Conservation (phyloP, 2,888 invertebrate species). For the Abrostola triplasia region DNA sequence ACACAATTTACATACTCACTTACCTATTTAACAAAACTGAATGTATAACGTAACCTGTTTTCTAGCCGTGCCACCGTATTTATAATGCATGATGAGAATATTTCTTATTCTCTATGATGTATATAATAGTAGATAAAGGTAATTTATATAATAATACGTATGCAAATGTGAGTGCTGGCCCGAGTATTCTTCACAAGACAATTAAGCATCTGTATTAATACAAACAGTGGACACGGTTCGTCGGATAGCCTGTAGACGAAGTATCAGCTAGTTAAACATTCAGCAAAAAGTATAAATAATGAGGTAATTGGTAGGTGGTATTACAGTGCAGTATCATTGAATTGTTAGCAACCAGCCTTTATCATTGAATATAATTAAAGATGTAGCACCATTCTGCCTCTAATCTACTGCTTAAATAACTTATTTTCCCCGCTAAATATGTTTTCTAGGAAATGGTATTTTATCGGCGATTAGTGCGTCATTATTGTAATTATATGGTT, state of each 20-base stretch:
- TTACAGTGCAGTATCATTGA: slow-evolving; percentile 8
- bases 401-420: neutral
- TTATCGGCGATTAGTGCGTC: neutral
- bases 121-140: slow-evolving; percentile 1
- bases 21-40: neutral
- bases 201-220: slow-evolving; percentile 44
- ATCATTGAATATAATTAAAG: neutral
- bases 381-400: neutral
- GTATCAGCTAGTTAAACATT: slow-evolving; percentile 33
- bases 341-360: neutral
- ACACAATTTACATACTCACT: slow-evolving; percentile 19
- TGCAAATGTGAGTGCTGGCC: slow-evolving; percentile 4
- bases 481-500: neutral
- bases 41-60: slow-evolving; percentile 32
- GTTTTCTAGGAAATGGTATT: too few species aligned
- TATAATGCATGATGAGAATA: slow-evolving; percentile 17
- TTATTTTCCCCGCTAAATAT: too few species aligned
- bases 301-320: slow-evolving; percentile 22
- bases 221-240: slow-evolving; percentile 49
- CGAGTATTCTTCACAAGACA: slow-evolving; percentile 29
- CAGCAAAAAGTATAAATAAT: slow-evolving; percentile 40
- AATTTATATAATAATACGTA: neutral
- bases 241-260: slow-evolving; percentile 21
- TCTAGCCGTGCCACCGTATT: neutral
- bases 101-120: slow-evolving; percentile 2